Evolutionary conservation across 2,888 invertebrate genomes (phyloP), one percentile per base, ranked within the genome.

Genomic region (Scelioninae gen. 1): DNA sequence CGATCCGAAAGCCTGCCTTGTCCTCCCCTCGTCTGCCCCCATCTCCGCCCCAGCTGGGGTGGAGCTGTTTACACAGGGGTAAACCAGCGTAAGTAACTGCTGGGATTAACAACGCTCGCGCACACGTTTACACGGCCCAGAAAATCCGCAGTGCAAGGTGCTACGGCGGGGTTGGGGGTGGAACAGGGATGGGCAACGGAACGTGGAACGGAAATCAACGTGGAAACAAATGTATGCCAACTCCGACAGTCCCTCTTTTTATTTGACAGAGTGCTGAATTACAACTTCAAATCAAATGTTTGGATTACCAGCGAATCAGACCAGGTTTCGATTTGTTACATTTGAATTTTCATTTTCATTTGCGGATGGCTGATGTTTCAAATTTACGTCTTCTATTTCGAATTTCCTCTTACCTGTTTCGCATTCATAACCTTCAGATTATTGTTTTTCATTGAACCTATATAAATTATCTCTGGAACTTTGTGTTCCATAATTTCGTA

Each of bases 61-160:
- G 11, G 56, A 53, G 82, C 82, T 86, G 85, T 87, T 86, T 86
- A 83, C 86, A 85, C 85, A 82, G 66, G 80, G 75, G 72, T 82
- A 82, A 86, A 84, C 83, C 84, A 82, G 84, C 87, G 87, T 85
- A 82, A 87, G 87, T 86, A 86, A 87, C 85, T 78, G 79, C 63
- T 56, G 78, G 86, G 85, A 86, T 86, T 85, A 86, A 86, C 87
- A 85, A 83, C 85, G 83, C 85, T 83, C 81, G 79, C 83, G 85
- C 80, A 68, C 81, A 72, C 84, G 81, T 84, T 83, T 82, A 68
- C 83, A 79, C 83, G 82, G 68, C 63, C 82, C 78, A 78, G 74
- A 83, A 81, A 84, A 68, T 80, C 74, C 34, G 45, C 34, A 45
- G 31, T 58, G 58, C 29, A 11, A 29, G 58, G 11, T 29, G 58